Conservation (phyloP, 2,113 vertebrate genomes). For the Collichthys lucidus region DNA sequence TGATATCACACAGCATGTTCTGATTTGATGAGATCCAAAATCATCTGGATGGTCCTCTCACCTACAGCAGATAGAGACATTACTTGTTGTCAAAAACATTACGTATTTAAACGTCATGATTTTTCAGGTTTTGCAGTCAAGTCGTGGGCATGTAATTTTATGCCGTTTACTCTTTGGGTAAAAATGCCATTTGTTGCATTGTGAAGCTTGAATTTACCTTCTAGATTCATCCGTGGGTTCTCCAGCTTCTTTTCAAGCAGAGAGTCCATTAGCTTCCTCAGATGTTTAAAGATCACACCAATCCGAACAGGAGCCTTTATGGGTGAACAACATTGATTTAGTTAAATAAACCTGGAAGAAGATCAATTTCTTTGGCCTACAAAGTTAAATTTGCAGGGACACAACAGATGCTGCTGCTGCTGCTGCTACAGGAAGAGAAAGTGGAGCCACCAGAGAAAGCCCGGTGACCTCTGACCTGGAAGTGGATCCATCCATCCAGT, state of each 20-base stretch:
- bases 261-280: conserved; percentile 93
- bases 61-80: conserved; percentile 76
- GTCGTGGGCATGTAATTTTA: too few species aligned
- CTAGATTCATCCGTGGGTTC: conserved; percentile 94
- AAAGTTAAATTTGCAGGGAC: neutral
- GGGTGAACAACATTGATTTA: neutral
- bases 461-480: conserved; percentile 86
- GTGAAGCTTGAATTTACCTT: conserved; percentile 86
- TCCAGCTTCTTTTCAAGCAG: conserved; percentile 94
- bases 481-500: conserved; percentile 96
- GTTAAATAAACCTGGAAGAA: neutral
- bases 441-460: neutral
- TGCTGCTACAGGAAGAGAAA: neutral
- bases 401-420: neutral
- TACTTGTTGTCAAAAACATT: too few species aligned
- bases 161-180: too few species aligned
- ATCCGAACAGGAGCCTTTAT: conserved; percentile 95
- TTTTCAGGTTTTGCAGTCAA: too few species aligned
- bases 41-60: conserved; percentile 91
- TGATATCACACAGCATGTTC: conserved; percentile 84
- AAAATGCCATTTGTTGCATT: neutral
- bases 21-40: conserved; percentile 92
- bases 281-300: conserved; percentile 97
- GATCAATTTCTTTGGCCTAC: neutral
- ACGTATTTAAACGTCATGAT: too few species aligned